These are phyloP conservation scores for Sylvicapra grimmia DNA, from an alignment of 2,113 vertebrate species.

Conservation along the genomic window DNA sequence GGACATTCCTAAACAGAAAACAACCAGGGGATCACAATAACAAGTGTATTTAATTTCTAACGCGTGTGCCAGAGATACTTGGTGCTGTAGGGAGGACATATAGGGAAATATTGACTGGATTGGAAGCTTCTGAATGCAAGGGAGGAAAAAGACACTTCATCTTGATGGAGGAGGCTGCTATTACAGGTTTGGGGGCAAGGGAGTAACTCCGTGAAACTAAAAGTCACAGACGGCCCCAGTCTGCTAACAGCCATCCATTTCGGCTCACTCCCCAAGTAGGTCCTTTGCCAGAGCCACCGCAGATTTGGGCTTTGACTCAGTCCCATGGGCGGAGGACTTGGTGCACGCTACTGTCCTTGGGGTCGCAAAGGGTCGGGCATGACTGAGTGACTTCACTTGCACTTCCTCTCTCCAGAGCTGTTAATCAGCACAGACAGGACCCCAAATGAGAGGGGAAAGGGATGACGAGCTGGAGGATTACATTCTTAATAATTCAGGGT, in stretches of 20 bases:
- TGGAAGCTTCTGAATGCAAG: not conserved
- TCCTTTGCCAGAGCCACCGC: not conserved
- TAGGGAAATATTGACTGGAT: not conserved
- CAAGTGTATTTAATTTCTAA: not conserved
- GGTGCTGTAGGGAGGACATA: not conserved
- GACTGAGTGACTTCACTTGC: too few species aligned
- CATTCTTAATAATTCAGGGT: not conserved
- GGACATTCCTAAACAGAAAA: not conserved
- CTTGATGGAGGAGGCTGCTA: not conserved
- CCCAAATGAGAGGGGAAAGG: not conserved
- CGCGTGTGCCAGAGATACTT: rapidly evolving
- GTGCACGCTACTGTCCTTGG: too few species aligned
- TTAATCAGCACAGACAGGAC: not conserved
- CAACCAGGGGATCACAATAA: not conserved
- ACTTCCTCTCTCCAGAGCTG: not conserved
- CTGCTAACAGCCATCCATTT: not conserved
- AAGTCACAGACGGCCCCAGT: not conserved
- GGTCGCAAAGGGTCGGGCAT: too few species aligned
- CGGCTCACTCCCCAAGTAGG: not conserved
- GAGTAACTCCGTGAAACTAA: not conserved
- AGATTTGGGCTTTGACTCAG: not conserved
- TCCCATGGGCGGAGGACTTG: too few species aligned
- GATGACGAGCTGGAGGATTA: not conserved
- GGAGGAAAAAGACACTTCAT: not conserved
- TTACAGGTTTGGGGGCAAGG: not conserved